A percentile compares a stretch with the other conserved stretches of the same genome.
Conservation (phyloP, 2,888 invertebrate species). For the Nephrocerus scutellatus region DNA sequence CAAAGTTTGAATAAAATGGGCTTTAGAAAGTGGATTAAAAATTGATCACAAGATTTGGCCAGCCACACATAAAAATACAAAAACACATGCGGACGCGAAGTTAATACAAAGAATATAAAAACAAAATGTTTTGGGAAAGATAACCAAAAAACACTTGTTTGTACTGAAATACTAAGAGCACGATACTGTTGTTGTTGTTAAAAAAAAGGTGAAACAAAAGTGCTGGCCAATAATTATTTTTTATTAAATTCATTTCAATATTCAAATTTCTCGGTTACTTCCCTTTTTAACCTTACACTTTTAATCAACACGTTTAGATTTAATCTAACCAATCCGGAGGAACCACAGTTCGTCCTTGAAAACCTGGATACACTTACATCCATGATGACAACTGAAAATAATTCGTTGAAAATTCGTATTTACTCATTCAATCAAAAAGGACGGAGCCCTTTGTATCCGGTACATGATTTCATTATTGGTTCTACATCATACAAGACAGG, state of each 20-base stretch:
- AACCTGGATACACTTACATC: slow-evolving; percentile 66
- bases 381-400: slow-evolving; percentile 71
- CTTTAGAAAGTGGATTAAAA: too few relatives aligned
- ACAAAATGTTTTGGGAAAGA: too few relatives aligned
- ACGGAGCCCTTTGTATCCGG: slow-evolving; percentile 61
- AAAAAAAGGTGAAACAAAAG: too few relatives aligned
- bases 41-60: too few relatives aligned
- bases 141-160: too few relatives aligned
- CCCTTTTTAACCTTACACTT: neutral
- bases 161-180: too few relatives aligned
- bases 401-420: slow-evolving; percentile 69
- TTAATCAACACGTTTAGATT: slow-evolving; percentile 38
- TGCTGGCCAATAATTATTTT: too few relatives aligned
- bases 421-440: slow-evolving; percentile 79
- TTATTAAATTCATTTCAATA: slow-evolving; percentile 1
- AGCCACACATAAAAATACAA: too few relatives aligned
- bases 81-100: too few relatives aligned
- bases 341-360: slow-evolving; percentile 45
- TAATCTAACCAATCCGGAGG: slow-evolving; percentile 46
- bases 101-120: too few relatives aligned
- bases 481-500: slow-evolving; percentile 66
- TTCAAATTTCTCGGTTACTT: slow-evolving; percentile 1
- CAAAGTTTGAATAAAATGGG: too few relatives aligned
- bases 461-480: slow-evolving; percentile 71
- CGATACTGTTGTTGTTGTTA: too few relatives aligned